These are phyloP conservation scores for Tipula vernalis DNA, from an alignment of 2,888 invertebrate species.

Conservation along the genomic window DNA sequence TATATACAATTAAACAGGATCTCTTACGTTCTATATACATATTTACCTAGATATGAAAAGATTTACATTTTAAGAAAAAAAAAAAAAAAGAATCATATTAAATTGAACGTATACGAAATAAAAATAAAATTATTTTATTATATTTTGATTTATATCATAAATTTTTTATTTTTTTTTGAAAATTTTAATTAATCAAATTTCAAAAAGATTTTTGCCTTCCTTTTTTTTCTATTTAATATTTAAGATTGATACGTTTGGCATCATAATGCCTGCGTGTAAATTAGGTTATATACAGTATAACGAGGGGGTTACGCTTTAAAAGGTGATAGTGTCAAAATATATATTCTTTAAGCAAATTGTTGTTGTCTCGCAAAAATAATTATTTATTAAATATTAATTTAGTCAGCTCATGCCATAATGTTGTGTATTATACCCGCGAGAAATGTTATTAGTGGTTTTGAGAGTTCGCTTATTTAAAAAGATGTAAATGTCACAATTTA, in stretches of 20 bases:
- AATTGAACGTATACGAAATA: background rate
- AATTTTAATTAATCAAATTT: background rate
- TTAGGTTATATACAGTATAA: background rate
- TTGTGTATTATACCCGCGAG: background rate
- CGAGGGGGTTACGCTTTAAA: background rate
- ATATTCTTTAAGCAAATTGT: background rate
- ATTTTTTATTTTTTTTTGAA: background rate
- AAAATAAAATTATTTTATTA: background rate
- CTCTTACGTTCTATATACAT: background rate
- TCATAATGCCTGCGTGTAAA: background rate
- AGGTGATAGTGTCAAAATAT: background rate
- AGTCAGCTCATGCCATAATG: background rate
- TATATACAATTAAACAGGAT: background rate
- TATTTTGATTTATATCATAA: slow-evolving; percentile 4
- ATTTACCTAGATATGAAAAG: background rate
- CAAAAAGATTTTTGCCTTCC: background rate
- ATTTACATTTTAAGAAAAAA: background rate
- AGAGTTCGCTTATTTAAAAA: background rate
- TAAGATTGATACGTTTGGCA: background rate
- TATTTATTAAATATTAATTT: background rate
- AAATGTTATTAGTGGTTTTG: background rate
- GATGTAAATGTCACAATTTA: background rate
- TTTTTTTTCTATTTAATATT: background rate
- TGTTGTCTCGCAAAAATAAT: background rate
- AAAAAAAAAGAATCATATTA: background rate